Base-by-base conservation (phyloP, 2,113 vertebrate species). In the Xiphophorus hellerii region DNA sequence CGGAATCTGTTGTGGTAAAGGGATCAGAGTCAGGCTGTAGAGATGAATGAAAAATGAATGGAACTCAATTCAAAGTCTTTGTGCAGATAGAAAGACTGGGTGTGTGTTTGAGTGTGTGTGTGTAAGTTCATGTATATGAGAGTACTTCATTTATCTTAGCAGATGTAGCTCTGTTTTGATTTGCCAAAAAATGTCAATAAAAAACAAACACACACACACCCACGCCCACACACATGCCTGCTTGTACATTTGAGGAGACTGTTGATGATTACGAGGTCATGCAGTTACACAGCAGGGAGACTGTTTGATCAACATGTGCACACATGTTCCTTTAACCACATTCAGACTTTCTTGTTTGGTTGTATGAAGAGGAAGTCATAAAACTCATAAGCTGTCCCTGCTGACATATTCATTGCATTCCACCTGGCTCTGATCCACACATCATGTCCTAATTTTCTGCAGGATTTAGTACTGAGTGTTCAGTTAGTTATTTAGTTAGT, bases 201-300 rank as follows among this genome's bases (percentile, higher is more conserved):
- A 72, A 64, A 29, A 2, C 62, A 30, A 66, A 61, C 30, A 14
- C 66, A 13, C 28, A 54, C 39, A 39, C 63, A 60, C 71, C 63
- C 7, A 30, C 33, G 7, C 33, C 13, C 66, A 12, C 28, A 54
- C 37, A 42, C 63, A 60, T 68, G 64, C 8, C 37, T 68, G 69
- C 35, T 62, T 17, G 58, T 7, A 27, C 33, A 20, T 31, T 28
- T 30, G 27, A 30, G 67, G 27, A 62, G 73, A 15, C 39, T 42
- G 70, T n/a, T 25, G 39, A 68, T 73, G 75, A 68, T 84, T 69
- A 82, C 1, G n/a, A 60, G 35, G 78, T 31, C 0, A 14, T 14
- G 10, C 80, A 35, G 83, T 90, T 61, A 83, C 60, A 44, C 82
- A 78, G 79, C 81, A n/a, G 79, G 79, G 35, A 31, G n/a, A 62